phyloP scores from a whole-genome alignment of 2,797 vertebrate species.

The Onychomys torridus region DNA sequence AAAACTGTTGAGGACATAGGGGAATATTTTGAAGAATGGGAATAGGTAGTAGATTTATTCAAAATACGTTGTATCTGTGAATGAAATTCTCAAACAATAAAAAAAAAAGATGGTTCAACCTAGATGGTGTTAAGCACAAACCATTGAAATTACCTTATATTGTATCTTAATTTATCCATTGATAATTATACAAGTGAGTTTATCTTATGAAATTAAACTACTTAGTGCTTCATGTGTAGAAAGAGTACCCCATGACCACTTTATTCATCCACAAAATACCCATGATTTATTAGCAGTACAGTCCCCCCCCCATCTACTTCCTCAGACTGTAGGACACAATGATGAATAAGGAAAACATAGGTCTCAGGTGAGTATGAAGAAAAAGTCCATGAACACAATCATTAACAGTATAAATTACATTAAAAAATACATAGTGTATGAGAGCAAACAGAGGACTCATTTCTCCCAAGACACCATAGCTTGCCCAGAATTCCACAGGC shows the following conservation, averaged over 20 bases:
- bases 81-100: neutral
- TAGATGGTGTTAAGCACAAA: neutral
- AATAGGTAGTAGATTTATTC: neutral
- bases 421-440: neutral
- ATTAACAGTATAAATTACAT: neutral
- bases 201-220: neutral
- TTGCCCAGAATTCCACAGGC: neutral
- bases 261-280: neutral
- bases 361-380: neutral
- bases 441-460: neutral
- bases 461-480: neutral
- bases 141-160: neutral
- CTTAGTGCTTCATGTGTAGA: neutral
- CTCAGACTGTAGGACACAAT: neutral
- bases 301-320: too few relatives aligned
- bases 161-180: neutral
- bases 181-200: neutral
- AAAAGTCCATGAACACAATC: neutral
- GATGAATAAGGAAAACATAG: neutral
- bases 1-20: neutral
- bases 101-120: neutral
- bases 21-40: neutral
- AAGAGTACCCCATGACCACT: neutral
- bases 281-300: neutral
- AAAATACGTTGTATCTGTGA: neutral